Evolutionary conservation across 2,888 invertebrate species (phyloP), one percentile per base, ranked within the genome.

Genomic region (Odontocerum albicorne): DNA sequence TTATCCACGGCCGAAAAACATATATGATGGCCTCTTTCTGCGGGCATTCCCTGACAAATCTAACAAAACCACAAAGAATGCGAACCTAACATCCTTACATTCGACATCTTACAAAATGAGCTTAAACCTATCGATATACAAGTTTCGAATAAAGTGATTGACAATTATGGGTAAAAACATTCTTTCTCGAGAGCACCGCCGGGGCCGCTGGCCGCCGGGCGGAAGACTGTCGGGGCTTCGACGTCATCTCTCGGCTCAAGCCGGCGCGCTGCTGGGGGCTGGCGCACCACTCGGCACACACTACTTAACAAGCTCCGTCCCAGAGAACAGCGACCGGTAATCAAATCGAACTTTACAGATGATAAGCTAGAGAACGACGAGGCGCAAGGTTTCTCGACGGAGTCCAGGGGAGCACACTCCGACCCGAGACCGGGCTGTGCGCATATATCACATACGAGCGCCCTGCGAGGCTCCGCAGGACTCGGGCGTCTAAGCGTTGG

Each of bases 1-100:
- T 69, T 69, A 72, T 71, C 52, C 71, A 71, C 71, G 76, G 74
- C 77, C 77, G 72, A 74, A 76, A 59, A 77, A 78, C 77, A 78
- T 77, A 78, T 77, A 73, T 69, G 70, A 70, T 73, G 77, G 77
- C 77, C 77, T 68, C 67, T 65, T 66, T 45, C 51, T 49, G 38
- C 17, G 31, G 21, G 35, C 49, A 31, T 40, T 31, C 13, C 8
- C 49, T 39, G 17, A 15, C 49, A 31, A 47, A n/a, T 13, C 17
- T 22, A 39, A 39, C 12, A 27, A 31, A 39, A 39, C 40, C 39
- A 53, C 46, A 42, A 51, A 51, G n/a, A n/a, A 38, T 4, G 22
- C 7, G 7, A 39, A 21, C 13, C 8, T 45, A 17, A 44, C 15
- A 44, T 22, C 16, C 44, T 32, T 16, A 44, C 39, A 42, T 22